These are phyloP conservation scores for Acleris cristana DNA, from an alignment of 2,888 invertebrate species.

Conservation along the genomic window DNA sequence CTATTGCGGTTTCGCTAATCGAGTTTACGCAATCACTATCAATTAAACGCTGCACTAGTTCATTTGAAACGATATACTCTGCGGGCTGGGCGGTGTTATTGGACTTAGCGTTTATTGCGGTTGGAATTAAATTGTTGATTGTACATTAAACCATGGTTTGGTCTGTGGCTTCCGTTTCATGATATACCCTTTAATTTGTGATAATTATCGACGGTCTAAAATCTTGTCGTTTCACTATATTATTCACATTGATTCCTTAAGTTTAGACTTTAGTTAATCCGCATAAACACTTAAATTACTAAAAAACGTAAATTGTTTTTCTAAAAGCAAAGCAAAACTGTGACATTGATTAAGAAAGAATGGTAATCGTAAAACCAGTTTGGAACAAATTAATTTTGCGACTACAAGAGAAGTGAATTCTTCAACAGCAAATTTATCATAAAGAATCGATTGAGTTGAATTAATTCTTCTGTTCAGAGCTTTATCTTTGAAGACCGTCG, in stretches of 20 bases:
- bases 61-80: slow-evolving; percentile 36
- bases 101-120: slow-evolving; percentile 12
- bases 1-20: slow-evolving; percentile 46
- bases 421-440: background rate
- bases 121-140: slow-evolving; percentile 14
- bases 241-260: too few relatives aligned
- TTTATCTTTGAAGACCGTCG: slow-evolving; percentile 18
- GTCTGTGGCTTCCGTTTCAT: background rate
- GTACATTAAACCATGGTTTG: background rate
- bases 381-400: background rate
- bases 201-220: too few relatives aligned
- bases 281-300: background rate
- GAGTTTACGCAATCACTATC: slow-evolving; percentile 55
- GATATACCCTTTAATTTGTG: background rate
- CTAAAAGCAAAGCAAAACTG: background rate
- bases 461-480: background rate
- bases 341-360: background rate
- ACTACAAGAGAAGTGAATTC: background rate
- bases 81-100: slow-evolving; percentile 7
- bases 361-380: background rate
- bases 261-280: too few relatives aligned
- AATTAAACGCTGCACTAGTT: slow-evolving; percentile 47
- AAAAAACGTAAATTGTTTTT: background rate
- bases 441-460: slow-evolving; percentile 1
- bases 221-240: too few relatives aligned